phyloP scores from a whole-genome alignment of 2,113 vertebrate species.

The Pomatostomus ruficeps region DNA sequence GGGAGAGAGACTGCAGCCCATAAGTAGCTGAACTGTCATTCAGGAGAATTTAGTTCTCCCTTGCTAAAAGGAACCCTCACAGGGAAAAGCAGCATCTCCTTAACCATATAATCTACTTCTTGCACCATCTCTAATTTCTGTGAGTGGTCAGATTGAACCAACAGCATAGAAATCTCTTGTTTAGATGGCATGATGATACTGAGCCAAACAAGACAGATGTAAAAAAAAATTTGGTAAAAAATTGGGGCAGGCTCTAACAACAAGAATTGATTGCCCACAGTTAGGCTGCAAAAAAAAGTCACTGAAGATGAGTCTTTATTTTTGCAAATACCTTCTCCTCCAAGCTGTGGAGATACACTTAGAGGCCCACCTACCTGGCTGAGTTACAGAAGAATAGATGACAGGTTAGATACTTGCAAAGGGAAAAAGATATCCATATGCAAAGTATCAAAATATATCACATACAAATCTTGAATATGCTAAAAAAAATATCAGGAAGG shows the following conservation, averaged over 20 bases:
- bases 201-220: not conserved
- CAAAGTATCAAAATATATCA: not conserved
- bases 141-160: not conserved
- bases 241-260: not conserved
- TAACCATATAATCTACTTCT: not conserved
- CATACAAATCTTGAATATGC: not conserved
- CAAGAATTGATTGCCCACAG: not conserved
- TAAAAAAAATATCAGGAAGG: slow-evolving; percentile 35
- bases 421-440: not conserved
- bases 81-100: not conserved
- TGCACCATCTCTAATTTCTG: not conserved
- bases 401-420: not conserved
- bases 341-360: not conserved
- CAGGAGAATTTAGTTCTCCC: not conserved
- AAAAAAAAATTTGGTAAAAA: not conserved
- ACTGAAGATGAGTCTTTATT: not conserved
- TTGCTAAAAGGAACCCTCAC: not conserved
- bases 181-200: not conserved
- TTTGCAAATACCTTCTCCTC: not conserved
- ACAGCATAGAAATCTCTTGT: not conserved
- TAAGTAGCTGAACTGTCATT: not conserved
- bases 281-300: not conserved
- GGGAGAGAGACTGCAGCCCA: not conserved
- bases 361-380: not conserved
- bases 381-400: not conserved